Conservation (phyloP, 2,888 invertebrate genomes). For the Trichogramma dendrolimi region DNA sequence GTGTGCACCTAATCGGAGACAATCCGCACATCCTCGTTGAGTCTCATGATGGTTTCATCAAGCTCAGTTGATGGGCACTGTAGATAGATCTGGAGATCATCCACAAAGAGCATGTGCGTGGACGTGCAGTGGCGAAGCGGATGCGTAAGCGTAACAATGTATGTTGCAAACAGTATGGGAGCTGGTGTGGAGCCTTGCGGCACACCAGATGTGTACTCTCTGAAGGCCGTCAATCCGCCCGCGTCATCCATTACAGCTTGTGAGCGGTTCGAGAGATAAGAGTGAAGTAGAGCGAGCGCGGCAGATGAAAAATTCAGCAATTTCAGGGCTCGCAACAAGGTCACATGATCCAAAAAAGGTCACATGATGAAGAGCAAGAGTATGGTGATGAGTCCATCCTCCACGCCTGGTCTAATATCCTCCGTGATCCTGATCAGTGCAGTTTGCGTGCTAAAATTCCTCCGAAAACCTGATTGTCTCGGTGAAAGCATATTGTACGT, state of each 20-base stretch:
- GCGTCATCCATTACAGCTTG: neutral
- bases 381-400: too few relatives aligned
- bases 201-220: neutral
- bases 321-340: too few relatives aligned
- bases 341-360: too few relatives aligned
- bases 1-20: too few relatives aligned
- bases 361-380: too few relatives aligned
- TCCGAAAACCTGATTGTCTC: too few relatives aligned
- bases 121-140: neutral
- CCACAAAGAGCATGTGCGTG: neutral
- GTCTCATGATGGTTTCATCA: too few relatives aligned
- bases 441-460: too few relatives aligned
- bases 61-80: neutral
- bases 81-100: neutral
- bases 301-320: neutral
- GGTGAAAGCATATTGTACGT: too few relatives aligned
- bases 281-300: neutral
- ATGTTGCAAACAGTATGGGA: neutral
- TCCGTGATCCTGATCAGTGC: too few relatives aligned
- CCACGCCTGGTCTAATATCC: too few relatives aligned
- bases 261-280: neutral
- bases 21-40: too few relatives aligned
- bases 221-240: neutral
- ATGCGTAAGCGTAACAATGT: neutral
- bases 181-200: neutral